Base-by-base conservation (phyloP, 2,797 vertebrate genomes). In the Pelobates cultripes region DNA sequence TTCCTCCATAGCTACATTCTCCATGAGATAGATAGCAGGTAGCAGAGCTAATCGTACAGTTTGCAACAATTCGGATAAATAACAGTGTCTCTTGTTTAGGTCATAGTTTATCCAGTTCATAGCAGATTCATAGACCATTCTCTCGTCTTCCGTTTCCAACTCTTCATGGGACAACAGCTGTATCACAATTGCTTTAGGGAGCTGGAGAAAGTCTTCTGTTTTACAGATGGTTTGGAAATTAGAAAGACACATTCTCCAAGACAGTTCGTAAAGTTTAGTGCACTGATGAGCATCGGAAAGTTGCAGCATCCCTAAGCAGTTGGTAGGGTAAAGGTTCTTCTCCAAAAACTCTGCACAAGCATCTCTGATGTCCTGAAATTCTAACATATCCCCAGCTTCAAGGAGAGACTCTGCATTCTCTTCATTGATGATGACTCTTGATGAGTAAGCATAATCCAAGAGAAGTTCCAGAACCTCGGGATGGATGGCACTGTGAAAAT, bases 211-310 rank as follows among this genome's bases (percentile, higher is more conserved):
- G 84, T 99, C 98, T 89, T 99, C 98, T 0, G 95, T 97, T 93
- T 99, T 98, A 89, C 98, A 96, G 87, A 99, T 97, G 79, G 96
- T 95, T 3, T 98, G 97, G 86, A 99, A 99, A 89, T 99, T 98
- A 92, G 96, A 96, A 86, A 99, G 96, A 86, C 98, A 99, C 97
- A 98, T 99, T 83, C 95, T 93, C 98, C 98, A 99, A 81, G 98
- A 98, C 3, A 98, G 95, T 78, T 99, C 97, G 0, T 96, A 97
- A 45, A 99, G 93, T 90, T 98, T 97, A 88, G 95, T 96, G 85
- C 98, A 99, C 88, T 98, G 97, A 88, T 99, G 98, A 4, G 98
- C 97, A 1, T 99, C 98, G 0, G 98, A 98, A 68, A 99, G 91
- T 86, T 98, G 89, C 86, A 99, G 90, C 97, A 99, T 99, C 72